Percentiles rank a stretch among this genome's conserved stretches.
Conservation (phyloP, 2,797 vertebrate species). For the Garrulus glandarius region DNA sequence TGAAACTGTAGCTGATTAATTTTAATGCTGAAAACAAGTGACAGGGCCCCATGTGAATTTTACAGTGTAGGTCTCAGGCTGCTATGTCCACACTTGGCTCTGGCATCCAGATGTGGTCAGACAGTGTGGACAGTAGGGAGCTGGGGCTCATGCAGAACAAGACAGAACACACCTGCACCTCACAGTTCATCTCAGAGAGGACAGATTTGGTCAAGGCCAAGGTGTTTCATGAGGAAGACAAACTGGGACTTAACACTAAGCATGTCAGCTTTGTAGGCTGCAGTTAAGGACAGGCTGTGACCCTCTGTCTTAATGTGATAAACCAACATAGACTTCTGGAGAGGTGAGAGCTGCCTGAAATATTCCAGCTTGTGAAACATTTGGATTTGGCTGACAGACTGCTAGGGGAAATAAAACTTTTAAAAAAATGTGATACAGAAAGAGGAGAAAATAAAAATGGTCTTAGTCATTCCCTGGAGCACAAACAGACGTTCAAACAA, state of each 20-base stretch:
- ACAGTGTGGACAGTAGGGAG: background rate
- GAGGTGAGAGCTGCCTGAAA: background rate
- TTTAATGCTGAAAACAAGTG: background rate
- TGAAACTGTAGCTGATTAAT: background rate
- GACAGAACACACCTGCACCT: background rate
- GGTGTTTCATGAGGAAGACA: background rate
- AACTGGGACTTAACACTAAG: background rate
- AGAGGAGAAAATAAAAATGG: constrained; percentile 26
- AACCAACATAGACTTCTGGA: background rate
- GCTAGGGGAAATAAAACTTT: background rate
- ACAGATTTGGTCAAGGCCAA: background rate
- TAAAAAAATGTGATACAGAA: background rate
- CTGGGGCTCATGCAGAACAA: background rate
- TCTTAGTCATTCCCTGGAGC: constrained; percentile 26
- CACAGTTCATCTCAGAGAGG: background rate
- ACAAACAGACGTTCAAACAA: background rate
- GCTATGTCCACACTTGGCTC: background rate
- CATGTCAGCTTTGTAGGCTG: background rate
- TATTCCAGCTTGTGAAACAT: background rate
- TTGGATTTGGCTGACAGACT: background rate
- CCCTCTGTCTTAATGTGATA: background rate
- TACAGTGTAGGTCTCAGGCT: background rate
- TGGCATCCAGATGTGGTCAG: background rate
- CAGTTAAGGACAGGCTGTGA: background rate
- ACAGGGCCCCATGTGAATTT: background rate